Evolutionary conservation across 1,140 invertebrate genomes (phyloP), one percentile per base, ranked within the genome.

Genomic region (Cepaea nemoralis): DNA sequence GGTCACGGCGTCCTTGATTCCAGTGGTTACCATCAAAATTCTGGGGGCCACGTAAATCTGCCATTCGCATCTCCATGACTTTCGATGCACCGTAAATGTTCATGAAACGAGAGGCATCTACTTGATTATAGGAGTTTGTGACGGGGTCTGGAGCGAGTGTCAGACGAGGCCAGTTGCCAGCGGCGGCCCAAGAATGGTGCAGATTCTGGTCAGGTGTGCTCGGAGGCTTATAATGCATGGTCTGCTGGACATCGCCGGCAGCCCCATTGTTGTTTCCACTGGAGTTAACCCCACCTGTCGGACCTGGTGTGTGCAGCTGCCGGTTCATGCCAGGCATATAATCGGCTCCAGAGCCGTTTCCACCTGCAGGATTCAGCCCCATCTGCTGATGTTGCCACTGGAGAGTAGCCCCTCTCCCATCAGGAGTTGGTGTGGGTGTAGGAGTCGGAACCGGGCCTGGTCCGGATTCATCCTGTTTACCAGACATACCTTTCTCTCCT

Each of bases 1-100:
- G 78, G 35, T 80, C 78, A 14, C 78, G 66, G 1, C 78, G 66
- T 8, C 67, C 78, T 63, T 80, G 78, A 74, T 74, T 74, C 78
- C 78, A 80, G 45, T 80, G 78, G 40, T 16, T 63, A 24, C 16
- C 69, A 31, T 80, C 78, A 50, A 80, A 73, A 33, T 42, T 55
- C 37, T 80, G 78, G 5, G 78, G 78, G 10, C 31, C 45, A 3
- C 78, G n/a, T 69, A 80, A 31, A 63, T 80, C 78, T 27, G 78
- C 78, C 78, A 80, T 80, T 1, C 78, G 40, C 78, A 80, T 80
- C 48, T 80, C 78, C 78, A 80, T 80, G 12, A 59, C 78, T 67
- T 80, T 80, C 10, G 78, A 80, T 24, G 78, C 78, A 45, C 37
- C 67, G 69, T 80, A 80, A 35, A 79, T 69, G 63, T 79, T 69